Evolutionary conservation across 2,113 vertebrate genomes (phyloP).

Genomic region (Progne subis): DNA sequence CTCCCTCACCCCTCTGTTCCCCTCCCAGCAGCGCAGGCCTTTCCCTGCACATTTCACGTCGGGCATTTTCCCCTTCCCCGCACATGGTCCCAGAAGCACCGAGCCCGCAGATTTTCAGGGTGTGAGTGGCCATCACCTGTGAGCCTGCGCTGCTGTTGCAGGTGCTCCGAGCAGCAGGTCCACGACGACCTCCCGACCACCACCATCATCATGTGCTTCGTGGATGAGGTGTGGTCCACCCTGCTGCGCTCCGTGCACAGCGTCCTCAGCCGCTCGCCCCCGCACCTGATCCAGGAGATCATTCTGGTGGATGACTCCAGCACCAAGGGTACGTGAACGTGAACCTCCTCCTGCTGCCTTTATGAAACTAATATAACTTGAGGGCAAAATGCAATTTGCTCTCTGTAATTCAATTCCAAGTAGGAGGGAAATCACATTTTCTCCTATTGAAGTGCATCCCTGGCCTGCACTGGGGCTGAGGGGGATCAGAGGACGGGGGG

Average conservation of each 20-base stretch:
- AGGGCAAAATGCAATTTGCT: background rate
- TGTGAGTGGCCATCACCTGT: fast-evolving
- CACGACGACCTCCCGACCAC: conserved; percentile 87
- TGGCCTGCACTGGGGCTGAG: fast-evolving
- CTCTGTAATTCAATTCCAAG: background rate
- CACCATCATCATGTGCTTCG: conserved; percentile 94
- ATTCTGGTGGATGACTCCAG: conserved; percentile 96
- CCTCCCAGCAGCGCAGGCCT: background rate
- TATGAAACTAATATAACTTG: background rate
- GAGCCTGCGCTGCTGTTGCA: conserved; percentile 38
- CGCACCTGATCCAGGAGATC: conserved; percentile 85
- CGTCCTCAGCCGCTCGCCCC: conserved; percentile 89
- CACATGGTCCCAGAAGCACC: fast-evolving
- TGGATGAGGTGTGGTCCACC: conserved; percentile 98
- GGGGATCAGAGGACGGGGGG: background rate
- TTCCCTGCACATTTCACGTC: fast-evolving
- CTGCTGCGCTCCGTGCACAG: conserved; percentile 94
- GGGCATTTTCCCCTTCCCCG: background rate
- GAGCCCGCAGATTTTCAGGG: background rate
- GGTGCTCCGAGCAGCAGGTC: conserved; percentile 83
- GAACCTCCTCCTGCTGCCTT: background rate
- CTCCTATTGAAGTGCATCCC: background rate
- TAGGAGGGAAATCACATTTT: background rate
- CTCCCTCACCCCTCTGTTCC: background rate
- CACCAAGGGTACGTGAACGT: conserved; percentile 81